These are phyloP conservation scores for Sebastes miniatus DNA, from an alignment of 2,797 vertebrate species.

Conservation along the genomic window DNA sequence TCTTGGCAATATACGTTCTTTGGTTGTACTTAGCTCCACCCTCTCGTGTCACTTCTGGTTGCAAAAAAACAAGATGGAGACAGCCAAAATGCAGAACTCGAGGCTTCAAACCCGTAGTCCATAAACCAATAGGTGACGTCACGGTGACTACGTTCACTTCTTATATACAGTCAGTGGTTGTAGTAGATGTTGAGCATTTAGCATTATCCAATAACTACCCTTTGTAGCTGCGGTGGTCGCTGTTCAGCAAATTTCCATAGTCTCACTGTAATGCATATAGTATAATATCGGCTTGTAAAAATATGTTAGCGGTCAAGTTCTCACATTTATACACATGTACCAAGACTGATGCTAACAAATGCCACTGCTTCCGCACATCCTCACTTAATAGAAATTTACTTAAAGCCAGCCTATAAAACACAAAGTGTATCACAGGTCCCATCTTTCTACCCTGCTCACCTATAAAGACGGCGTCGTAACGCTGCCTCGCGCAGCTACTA, in stretches of 20 bases:
- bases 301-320: background rate
- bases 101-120: background rate
- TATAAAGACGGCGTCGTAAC: conserved; percentile 65
- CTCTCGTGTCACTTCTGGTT: background rate
- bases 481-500: conserved; percentile 37
- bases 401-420: conserved; percentile 51
- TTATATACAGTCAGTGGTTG: background rate
- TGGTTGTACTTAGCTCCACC: background rate
- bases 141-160: background rate
- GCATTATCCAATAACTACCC: background rate
- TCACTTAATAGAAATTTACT: conserved; percentile 48
- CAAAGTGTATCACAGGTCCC: conserved; percentile 12
- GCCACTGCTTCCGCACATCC: background rate
- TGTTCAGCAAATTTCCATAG: background rate
- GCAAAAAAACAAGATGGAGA: background rate
- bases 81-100: background rate
- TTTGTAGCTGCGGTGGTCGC: background rate
- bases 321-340: background rate
- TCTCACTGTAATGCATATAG: background rate
- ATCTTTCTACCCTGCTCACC: conserved; percentile 41
- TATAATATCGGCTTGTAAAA: conserved; percentile 7
- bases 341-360: conserved; percentile 11
- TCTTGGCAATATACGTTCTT: background rate
- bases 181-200: background rate
- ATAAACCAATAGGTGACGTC: background rate